These are phyloP conservation scores for Embiotoca jacksoni DNA, from an alignment of 2,113 vertebrate species.

Conservation along the genomic window DNA sequence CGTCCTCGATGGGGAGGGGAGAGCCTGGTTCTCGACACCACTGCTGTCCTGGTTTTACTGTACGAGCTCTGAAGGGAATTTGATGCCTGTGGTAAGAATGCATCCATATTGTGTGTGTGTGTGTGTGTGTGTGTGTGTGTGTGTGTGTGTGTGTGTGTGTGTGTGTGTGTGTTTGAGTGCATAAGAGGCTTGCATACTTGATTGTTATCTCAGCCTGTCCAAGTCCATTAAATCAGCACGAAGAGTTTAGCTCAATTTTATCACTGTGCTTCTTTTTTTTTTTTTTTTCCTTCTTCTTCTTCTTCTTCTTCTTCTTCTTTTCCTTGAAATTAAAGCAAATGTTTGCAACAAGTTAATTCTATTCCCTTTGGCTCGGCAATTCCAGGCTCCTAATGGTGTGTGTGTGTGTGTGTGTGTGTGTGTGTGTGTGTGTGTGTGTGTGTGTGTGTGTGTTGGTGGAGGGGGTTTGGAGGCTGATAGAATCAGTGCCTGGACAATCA, in stretches of 20 bases:
- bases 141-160: neutral
- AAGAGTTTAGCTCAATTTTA: conserved; percentile 48
- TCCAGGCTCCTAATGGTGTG: conserved; percentile 51
- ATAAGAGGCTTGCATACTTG: conserved; percentile 27
- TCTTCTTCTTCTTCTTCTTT: conserved; percentile 1
- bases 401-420: too few relatives aligned
- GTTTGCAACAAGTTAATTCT: conserved; percentile 48
- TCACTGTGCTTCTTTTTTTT: conserved; percentile 21
- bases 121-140: too few relatives aligned
- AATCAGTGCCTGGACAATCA: conserved; percentile 71
- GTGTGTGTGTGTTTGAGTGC: neutral
- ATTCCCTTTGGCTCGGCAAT: conserved; percentile 47
- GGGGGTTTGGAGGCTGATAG: conserved; percentile 42
- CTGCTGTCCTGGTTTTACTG: neutral
- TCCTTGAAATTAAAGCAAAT: conserved; percentile 59
- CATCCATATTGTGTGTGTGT: neutral
- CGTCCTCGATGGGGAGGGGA: neutral
- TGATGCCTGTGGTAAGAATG: conserved; percentile 5
- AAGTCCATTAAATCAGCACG: conserved; percentile 50
- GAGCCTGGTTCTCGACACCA: conserved; percentile 1
- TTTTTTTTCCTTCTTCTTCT: neutral
- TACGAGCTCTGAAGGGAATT: neutral
- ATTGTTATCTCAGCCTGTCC: conserved; percentile 63
- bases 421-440: too few relatives aligned
- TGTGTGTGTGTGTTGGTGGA: too few relatives aligned